Conservation (phyloP, 2,797 vertebrate species). For the Salarias fasciatus region DNA sequence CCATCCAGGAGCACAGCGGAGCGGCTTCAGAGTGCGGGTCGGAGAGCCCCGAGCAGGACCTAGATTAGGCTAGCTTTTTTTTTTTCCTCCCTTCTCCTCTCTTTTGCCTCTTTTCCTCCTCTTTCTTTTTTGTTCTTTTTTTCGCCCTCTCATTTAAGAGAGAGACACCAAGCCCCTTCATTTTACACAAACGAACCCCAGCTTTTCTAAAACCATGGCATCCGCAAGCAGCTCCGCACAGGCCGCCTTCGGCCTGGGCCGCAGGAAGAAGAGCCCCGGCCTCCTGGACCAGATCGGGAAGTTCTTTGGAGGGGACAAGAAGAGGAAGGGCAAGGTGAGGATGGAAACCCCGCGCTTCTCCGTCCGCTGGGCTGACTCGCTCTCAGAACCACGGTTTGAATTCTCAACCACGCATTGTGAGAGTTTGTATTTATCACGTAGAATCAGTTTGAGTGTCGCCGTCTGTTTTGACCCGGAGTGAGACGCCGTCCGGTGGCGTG, state of each 20-base stretch:
- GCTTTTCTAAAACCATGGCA: slow-evolving; percentile 83
- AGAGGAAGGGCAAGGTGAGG: slow-evolving; percentile 99
- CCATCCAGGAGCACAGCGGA: slow-evolving; percentile 95
- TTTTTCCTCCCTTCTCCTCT: slow-evolving; percentile 44
- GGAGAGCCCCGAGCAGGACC: slow-evolving; percentile 90
- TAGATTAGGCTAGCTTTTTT: slow-evolving; percentile 83
- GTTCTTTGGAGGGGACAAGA: slow-evolving; percentile 96
- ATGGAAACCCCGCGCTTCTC: slow-evolving; percentile 67
- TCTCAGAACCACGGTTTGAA: slow-evolving; percentile 50
- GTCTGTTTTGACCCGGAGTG: slow-evolving; percentile 49
- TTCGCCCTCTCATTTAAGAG: slow-evolving; percentile 61
- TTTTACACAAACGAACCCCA: slow-evolving; percentile 49
- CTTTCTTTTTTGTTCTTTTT: slow-evolving; percentile 42
- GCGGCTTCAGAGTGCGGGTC: slow-evolving; percentile 87
- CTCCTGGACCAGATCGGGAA: slow-evolving; percentile 97
- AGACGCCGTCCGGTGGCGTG: slow-evolving; percentile 21
- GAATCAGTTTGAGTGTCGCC: slow-evolving; percentile 47
- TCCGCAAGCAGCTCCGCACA: slow-evolving; percentile 93
- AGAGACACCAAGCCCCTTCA: slow-evolving; percentile 47
- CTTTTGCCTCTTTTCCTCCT: slow-evolving; percentile 49
- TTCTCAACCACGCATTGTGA: slow-evolving; percentile 30
- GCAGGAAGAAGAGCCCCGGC: slow-evolving; percentile 91
- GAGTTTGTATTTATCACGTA: slow-evolving; percentile 36
- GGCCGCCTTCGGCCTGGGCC: slow-evolving; percentile 82
- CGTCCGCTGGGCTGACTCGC: slow-evolving; percentile 42